Base-by-base conservation (phyloP, 2,888 invertebrate species). In the Cinara cedri region DNA sequence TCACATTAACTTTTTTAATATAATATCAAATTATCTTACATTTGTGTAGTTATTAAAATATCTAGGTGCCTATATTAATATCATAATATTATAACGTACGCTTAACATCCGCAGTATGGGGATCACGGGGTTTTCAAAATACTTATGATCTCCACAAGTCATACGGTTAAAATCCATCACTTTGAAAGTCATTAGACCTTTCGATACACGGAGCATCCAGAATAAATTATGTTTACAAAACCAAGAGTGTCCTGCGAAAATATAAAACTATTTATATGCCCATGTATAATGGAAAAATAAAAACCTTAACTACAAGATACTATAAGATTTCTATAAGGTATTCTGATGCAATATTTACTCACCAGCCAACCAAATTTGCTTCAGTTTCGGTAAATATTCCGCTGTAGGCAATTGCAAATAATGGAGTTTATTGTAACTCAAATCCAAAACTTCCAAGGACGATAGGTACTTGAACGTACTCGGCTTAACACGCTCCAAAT, bases 81-180 rank as follows among this genome's bases (percentile, higher is more conserved):
- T 54, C 34, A 6, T 51, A n/a, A n/a, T 70, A 26, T 34, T 8
- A 51, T 55, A 19, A 54, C 78, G 4, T 85, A 91, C 92, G 86
- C 88, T 87, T 76, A 90, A 88, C 82, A 91, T 89, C 84, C 89
- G 87, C 86, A 92, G 89, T 49, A 92, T 90, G 81, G 87, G 88
- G 81, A 90, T 85, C 42, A 92, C 85, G 0, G 91, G 90, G 84
- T 91, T 91, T 71, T 89, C 90, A 72, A 88, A 86, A 83, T 90
- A 90, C 1, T 90, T 88, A 80, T 87, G 86, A 55, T 88, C 88
- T 71, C 88, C 88, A 84, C 92, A 92, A 19, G 87, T 87, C 55
- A 91, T 85, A 68, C 88, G 86, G 66, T 89, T 86, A 82, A 89
- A 87, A 85, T 92, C 92, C 19, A 85, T 86, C 19, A 83, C 87